Evolutionary conservation across 2,113 vertebrate genomes (phyloP), one percentile per base, ranked within the genome.

Genomic region (Chroicocephalus ridibundus): DNA sequence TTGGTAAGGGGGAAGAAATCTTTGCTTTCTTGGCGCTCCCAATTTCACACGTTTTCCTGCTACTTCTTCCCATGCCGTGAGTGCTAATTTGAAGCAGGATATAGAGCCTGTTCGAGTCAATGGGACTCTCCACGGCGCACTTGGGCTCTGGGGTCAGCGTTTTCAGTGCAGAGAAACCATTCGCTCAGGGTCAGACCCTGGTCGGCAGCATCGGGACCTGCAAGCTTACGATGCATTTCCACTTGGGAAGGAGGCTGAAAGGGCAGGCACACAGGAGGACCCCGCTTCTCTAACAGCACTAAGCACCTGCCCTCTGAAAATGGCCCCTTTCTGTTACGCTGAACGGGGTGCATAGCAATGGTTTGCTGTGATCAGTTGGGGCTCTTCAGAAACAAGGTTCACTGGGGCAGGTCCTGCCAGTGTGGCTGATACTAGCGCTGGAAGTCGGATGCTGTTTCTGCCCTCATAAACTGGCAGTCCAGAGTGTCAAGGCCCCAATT

Each of bases 11-110:
- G 88, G 68, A 94, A 92, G 92, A 96, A 94, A 94, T 94, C 90
- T 94, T 94, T 94, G 74, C 95, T 96, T 96, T 96, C 86, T 95
- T 94, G 96, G 95, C 94, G 26, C 79, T 93, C 86, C 90, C 24
- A 68, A n/a, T 72, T 93, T 96, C 94, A 93, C 95, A 94, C 93
- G 65, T 97, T 94, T 96, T 90, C 79, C 86, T 95, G 90, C 88
- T 94, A 92, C 79, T 61, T 94, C 85, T 94, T 89, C 86, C 91
- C 75, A 90, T 94, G 85, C 82, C 62, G 6, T 77, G 93, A 78
- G 91, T 96, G 91, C 87, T 97, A 96, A 95, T 91, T 96, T 93
- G 60, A 95, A 94, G 82, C 84, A 91, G 84, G 68, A 94, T 88
- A 42, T 51, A 60, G 90, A 96, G 82, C 87, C 87, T 91, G 47